Evolutionary conservation across 2,113 vertebrate genomes (phyloP).

Genomic region (Zosterops pallidus): DNA sequence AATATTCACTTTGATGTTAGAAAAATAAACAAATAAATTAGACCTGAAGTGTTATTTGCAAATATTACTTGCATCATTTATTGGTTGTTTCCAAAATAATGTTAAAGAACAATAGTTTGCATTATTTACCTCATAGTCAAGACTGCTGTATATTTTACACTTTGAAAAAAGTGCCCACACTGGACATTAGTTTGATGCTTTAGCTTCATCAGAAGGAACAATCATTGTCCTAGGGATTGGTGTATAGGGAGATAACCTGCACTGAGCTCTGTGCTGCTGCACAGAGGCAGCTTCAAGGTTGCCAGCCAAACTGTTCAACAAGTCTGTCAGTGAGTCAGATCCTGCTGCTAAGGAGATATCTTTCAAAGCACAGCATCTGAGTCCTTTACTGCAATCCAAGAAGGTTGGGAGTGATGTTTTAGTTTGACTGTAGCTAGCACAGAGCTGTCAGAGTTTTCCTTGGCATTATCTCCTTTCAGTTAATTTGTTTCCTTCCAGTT

Average conservation of each 20-base stretch:
- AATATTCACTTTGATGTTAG: not conserved
- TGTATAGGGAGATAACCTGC: not conserved
- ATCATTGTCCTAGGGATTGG: not conserved
- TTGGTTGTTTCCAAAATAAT: not conserved
- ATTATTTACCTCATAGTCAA: not conserved
- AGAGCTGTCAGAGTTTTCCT: not conserved
- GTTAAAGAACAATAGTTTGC: not conserved
- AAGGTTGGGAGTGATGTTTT: not conserved
- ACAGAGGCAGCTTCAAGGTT: constrained; percentile 35
- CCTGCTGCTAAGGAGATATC: constrained; percentile 48
- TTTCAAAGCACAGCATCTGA: constrained; percentile 48
- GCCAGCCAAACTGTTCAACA: constrained; percentile 37
- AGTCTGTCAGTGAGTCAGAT: constrained; percentile 39
- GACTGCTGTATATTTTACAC: not conserved
- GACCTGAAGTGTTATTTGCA: not conserved
- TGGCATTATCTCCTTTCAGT: not conserved
- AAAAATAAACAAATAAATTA: not conserved
- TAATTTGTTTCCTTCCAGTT: not conserved
- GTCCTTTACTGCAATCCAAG: constrained; percentile 23
- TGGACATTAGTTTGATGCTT: not conserved
- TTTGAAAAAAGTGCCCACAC: not conserved
- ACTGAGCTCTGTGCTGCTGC: constrained; percentile 1
- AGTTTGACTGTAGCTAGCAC: constrained; percentile 16
- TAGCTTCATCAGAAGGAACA: not conserved
- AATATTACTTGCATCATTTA: not conserved